Conservation (phyloP, 2,888 invertebrate genomes). For the Thecocarcelia acutangulata region DNA sequence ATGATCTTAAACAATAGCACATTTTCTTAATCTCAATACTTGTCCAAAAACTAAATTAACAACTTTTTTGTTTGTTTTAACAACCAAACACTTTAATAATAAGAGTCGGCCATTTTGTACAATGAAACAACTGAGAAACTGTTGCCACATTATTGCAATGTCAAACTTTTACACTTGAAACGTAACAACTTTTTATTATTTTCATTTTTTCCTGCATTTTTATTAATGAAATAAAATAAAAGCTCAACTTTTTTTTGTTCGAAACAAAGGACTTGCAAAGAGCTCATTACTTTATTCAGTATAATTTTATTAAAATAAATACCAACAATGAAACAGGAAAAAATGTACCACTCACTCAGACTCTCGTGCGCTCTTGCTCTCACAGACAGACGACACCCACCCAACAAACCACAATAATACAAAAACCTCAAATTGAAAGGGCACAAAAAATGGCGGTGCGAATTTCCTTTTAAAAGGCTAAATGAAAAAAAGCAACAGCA, state of each 20-base stretch:
- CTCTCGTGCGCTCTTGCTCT: too few species aligned
- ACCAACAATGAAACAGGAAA: constrained; percentile 46
- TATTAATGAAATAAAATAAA: constrained; percentile 53
- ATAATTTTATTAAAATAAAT: constrained; percentile 63
- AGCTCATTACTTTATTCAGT: constrained; percentile 68
- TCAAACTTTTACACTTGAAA: constrained; percentile 80
- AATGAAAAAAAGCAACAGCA: constrained; percentile 34
- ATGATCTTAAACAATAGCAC: too few species aligned
- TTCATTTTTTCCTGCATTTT: constrained; percentile 45
- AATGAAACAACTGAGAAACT: constrained; percentile 55
- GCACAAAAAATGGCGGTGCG: constrained; percentile 80
- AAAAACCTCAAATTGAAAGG: constrained; percentile 63
- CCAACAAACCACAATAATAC: constrained; percentile 38
- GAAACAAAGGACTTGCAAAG: constrained; percentile 66
- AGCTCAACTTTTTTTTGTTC: constrained; percentile 47
- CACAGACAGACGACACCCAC: constrained; percentile 27
- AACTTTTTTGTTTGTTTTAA: constrained; percentile 5
- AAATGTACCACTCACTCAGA: constrained; percentile 39
- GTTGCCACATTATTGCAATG: constrained; percentile 72
- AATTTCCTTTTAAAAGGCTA: constrained; percentile 75
- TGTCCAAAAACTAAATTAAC: constrained; percentile 6
- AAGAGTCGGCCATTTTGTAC: constrained; percentile 56
- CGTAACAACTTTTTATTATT: constrained; percentile 44
- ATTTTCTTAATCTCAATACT: too few species aligned
- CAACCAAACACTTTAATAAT: constrained; percentile 33